These are phyloP conservation scores for Colistium nudipinnis DNA, from an alignment of 2,113 vertebrate genomes.

Conservation along the genomic window DNA sequence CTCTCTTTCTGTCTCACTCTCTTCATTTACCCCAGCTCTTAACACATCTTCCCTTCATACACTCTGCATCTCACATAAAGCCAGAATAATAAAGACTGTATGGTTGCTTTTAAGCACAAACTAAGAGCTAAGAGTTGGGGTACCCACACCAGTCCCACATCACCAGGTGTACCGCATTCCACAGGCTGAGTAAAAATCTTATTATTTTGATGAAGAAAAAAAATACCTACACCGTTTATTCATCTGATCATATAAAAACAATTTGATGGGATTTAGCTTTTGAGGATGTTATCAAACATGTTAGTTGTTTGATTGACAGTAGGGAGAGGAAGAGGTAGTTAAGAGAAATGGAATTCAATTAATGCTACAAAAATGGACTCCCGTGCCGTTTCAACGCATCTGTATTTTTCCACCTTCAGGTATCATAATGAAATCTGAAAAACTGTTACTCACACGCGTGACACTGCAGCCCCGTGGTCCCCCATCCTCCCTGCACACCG, in stretches of 20 bases:
- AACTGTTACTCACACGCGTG: conserved; percentile 24
- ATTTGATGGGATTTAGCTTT: conserved; percentile 37
- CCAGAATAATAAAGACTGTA: conserved; percentile 35
- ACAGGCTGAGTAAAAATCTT: too few species aligned
- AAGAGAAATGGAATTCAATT: not conserved
- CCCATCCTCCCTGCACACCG: not conserved
- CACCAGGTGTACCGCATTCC: too few species aligned
- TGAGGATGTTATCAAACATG: too few species aligned
- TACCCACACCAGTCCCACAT: too few species aligned
- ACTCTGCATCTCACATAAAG: conserved; percentile 25
- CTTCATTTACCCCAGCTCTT: conserved; percentile 65
- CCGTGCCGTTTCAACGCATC: not conserved
- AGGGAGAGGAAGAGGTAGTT: conserved; percentile 2
- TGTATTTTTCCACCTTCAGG: not conserved
- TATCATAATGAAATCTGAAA: conserved; percentile 36
- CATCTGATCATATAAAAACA: too few species aligned
- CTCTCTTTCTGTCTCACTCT: conserved; percentile 59
- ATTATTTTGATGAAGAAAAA: too few species aligned
- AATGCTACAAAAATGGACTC: too few species aligned
- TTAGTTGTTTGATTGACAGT: too few species aligned
- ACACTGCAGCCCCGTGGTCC: not conserved
- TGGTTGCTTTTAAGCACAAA: conserved; percentile 14
- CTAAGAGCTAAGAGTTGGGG: too few species aligned
- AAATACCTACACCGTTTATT: too few species aligned
- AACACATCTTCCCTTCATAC: conserved; percentile 53